Percentiles rank a stretch among this genome's conserved stretches.
Conservation (phyloP, 2,113 vertebrate genomes). For the Coptodon bakossiorum region DNA sequence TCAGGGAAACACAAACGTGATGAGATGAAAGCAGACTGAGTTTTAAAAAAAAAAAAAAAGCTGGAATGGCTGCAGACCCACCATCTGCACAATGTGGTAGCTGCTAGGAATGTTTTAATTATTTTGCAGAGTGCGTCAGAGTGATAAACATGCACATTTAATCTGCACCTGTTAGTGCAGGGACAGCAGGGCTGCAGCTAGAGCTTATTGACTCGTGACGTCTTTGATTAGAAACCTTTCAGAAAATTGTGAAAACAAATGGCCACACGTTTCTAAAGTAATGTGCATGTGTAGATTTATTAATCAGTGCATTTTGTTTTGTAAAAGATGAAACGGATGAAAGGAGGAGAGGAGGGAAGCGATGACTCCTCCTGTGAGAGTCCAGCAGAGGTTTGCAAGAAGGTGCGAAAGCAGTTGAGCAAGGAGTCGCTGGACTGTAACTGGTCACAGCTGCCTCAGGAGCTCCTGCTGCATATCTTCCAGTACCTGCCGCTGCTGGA, state of each 20-base stretch:
- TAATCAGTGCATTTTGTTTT: not conserved
- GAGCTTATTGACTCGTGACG: not conserved
- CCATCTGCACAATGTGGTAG: not conserved
- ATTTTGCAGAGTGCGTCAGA: not conserved
- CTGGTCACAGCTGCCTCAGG: conserved; percentile 87
- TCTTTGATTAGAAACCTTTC: not conserved
- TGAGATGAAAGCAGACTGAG: not conserved
- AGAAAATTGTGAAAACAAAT: not conserved
- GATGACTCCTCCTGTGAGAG: conserved; percentile 65
- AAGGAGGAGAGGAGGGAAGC: conserved; percentile 69
- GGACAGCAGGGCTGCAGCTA: not conserved
- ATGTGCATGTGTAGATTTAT: not conserved
- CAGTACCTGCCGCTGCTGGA: conserved; percentile 91
- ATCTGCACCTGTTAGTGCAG: not conserved
- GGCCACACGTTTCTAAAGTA: not conserved
- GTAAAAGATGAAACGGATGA: conserved; percentile 86
- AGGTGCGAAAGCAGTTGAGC: conserved; percentile 51
- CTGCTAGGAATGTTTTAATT: not conserved
- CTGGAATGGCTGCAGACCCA: not conserved
- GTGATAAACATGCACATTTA: not conserved
- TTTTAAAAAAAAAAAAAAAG: not conserved
- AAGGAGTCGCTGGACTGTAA: conserved; percentile 38
- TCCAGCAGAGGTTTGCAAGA: conserved; percentile 71
- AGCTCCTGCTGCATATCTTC: conserved; percentile 89
- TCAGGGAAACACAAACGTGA: not conserved